Conservation (phyloP, 2,113 vertebrate species). For the Lutjanus erythropterus region DNA sequence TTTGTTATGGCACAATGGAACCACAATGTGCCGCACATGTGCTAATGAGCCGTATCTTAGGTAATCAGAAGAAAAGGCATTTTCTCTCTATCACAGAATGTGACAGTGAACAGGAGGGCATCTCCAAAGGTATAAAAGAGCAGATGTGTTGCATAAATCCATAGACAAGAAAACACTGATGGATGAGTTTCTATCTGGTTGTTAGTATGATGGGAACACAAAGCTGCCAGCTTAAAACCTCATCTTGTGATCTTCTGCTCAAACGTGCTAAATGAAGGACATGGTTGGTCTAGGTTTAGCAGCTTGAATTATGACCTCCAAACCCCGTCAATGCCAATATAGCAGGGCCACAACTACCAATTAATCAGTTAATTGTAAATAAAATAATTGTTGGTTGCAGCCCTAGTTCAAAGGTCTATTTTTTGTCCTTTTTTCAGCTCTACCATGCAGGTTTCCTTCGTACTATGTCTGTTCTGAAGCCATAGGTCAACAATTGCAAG, state of each 20-base stretch:
- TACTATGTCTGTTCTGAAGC: neutral
- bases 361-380: too few species aligned
- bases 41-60: slow-evolving; percentile 63
- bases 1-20: slow-evolving; percentile 59
- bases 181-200: slow-evolving; percentile 9
- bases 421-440: neutral
- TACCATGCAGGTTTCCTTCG: neutral
- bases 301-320: neutral
- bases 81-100: slow-evolving; percentile 41
- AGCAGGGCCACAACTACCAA: neutral
- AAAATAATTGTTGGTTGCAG: too few species aligned
- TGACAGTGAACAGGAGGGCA: neutral
- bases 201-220: slow-evolving; percentile 39
- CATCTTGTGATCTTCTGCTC: too few species aligned
- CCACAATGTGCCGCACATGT: slow-evolving; percentile 33
- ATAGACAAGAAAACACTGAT: neutral
- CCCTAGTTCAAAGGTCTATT: too few species aligned
- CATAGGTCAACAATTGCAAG: neutral
- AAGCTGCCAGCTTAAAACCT: slow-evolving; percentile 6
- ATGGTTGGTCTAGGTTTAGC: neutral
- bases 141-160: slow-evolving; percentile 1
- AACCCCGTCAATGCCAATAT: neutral
- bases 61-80: slow-evolving; percentile 55
- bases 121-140: slow-evolving; percentile 19
- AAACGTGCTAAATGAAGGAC: too few species aligned